Evolutionary conservation across 35 echinoderm and acorn worm genomes (phyloP).

Genomic region (Acanthaster planci): DNA sequence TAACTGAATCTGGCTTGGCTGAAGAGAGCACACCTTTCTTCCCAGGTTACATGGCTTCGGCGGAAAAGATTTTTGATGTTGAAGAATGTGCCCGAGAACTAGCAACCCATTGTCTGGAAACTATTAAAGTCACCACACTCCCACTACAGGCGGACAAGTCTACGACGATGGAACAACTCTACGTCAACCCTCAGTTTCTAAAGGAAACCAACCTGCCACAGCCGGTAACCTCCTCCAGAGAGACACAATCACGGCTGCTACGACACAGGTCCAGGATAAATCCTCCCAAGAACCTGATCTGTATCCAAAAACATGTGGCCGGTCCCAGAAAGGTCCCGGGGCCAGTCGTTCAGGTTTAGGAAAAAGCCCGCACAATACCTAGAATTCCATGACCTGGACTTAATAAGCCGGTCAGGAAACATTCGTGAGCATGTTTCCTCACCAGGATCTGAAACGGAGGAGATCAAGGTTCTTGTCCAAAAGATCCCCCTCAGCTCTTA

Average conservation of each 20-base stretch:
- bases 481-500: slow-evolving; percentile 3
- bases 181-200: not conserved
- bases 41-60: too few species aligned
- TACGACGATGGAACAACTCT: not conserved
- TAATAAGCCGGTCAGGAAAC: not conserved
- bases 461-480: not conserved
- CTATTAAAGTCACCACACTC: not conserved
- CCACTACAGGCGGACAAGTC: not conserved
- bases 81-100: not conserved
- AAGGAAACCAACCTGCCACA: not conserved
- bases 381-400: not conserved
- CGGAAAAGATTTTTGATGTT: too few species aligned
- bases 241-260: too few species aligned
- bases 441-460: too few species aligned
- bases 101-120: not conserved
- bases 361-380: not conserved
- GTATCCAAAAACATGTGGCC: not conserved
- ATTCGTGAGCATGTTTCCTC: not conserved
- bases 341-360: not conserved
- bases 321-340: not conserved
- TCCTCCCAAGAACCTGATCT: not conserved
- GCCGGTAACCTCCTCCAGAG: too few species aligned
- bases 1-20: too few species aligned
- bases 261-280: too few species aligned
- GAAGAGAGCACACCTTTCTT: too few species aligned